Evolutionary conservation across 2,888 invertebrate species (phyloP).

Genomic region (Clanis bilineata): DNA sequence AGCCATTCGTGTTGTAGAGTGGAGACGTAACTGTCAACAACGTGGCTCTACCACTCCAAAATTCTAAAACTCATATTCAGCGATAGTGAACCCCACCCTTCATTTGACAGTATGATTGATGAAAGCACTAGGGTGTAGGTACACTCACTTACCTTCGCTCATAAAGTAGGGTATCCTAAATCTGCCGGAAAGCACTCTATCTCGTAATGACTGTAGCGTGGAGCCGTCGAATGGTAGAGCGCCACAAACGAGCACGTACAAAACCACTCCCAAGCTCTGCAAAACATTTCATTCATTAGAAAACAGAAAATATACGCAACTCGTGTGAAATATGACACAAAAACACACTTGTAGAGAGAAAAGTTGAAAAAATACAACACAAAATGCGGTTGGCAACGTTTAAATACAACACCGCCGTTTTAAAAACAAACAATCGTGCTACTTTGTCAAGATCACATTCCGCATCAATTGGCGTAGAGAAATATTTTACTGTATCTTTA

Average conservation of each 20-base stretch:
- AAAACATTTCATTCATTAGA: conserved; percentile 15
- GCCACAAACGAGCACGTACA: conserved; percentile 97
- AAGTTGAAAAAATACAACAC: neutral
- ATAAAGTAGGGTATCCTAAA: conserved; percentile 99
- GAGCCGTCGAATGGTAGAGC: conserved; percentile 98
- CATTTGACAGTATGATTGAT: neutral
- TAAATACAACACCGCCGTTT: neutral
- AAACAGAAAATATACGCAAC: neutral
- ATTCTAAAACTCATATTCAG: neutral
- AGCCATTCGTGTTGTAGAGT: too few relatives aligned
- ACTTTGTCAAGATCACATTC: neutral
- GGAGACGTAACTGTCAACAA: too few relatives aligned
- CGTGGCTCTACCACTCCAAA: too few relatives aligned
- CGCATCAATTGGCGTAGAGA: neutral
- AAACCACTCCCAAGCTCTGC: conserved; percentile 97
- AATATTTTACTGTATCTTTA: neutral
- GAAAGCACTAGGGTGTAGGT: neutral
- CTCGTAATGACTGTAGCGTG: conserved; percentile 94
- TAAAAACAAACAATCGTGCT: neutral
- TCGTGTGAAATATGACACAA: neutral
- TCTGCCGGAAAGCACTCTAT: conserved; percentile 95
- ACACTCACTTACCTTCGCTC: conserved; percentile 91
- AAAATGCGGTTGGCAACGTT: neutral
- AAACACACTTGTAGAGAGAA: neutral
- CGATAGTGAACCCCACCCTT: neutral